phyloP scores from a whole-genome alignment of 2,113 vertebrate genomes.

The Lepus timidus region DNA sequence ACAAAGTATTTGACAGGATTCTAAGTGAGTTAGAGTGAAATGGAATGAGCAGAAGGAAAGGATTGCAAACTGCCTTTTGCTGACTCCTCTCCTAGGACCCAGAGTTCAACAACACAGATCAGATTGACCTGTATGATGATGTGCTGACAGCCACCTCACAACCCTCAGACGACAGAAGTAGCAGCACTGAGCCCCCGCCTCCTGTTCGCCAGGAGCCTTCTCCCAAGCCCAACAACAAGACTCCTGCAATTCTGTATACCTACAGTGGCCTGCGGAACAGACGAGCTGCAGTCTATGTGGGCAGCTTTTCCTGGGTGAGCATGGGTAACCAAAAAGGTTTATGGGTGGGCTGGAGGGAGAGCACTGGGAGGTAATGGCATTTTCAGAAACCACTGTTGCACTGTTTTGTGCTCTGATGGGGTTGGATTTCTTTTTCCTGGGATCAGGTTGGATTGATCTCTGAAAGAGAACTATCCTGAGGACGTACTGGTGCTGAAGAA shows the following conservation, averaged over 20 bases:
- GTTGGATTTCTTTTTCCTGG: conserved; percentile 84
- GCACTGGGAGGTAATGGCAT: conserved; percentile 79
- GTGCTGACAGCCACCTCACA: conserved; percentile 93
- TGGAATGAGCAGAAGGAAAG: conserved; percentile 25
- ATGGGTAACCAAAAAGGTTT: background rate
- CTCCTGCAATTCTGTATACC: conserved; percentile 87
- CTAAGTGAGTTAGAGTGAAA: conserved; percentile 1
- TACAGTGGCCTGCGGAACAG: conserved; percentile 88
- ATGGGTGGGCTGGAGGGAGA: conserved; percentile 70
- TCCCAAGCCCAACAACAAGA: conserved; percentile 87
- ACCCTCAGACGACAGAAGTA: conserved; percentile 86
- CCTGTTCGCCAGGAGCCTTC: conserved; percentile 86
- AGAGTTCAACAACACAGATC: conserved; percentile 93
- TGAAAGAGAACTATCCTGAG: conserved; percentile 84
- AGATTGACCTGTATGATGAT: conserved; percentile 96
- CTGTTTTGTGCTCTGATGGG: conserved; percentile 82
- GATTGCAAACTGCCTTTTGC: conserved; percentile 46
- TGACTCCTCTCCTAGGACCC: conserved; percentile 85
- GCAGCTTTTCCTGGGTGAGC: conserved; percentile 97
- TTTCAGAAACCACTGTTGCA: conserved; percentile 76
- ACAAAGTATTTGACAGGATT: conserved; percentile 9
- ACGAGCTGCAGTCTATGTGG: conserved; percentile 92
- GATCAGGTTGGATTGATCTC: conserved; percentile 85
- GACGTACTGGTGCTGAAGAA: conserved; percentile 82
- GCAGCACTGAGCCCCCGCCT: conserved; percentile 80